phyloP scores from a whole-genome alignment of 2,888 invertebrate species.

The Ormyrus thymus region DNA sequence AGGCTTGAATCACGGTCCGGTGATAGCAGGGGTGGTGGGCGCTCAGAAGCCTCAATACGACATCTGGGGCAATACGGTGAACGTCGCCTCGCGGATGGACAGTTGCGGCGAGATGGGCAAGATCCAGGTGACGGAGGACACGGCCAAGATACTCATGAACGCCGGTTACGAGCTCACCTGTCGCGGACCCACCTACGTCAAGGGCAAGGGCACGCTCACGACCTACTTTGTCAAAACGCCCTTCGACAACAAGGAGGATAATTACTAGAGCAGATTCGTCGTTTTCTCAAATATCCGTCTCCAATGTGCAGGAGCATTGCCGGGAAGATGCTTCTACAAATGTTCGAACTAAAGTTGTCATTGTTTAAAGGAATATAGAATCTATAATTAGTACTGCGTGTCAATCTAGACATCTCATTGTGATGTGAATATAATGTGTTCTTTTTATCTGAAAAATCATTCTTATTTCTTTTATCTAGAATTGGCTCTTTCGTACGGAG shows the following conservation, averaged over 20 bases:
- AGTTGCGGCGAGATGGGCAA: slow-evolving; percentile 93
- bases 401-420: not conserved
- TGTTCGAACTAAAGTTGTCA: not conserved
- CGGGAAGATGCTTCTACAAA: too few relatives aligned
- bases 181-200: slow-evolving; percentile 94
- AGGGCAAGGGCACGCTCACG: slow-evolving; percentile 93
- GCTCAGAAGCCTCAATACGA: slow-evolving; percentile 99
- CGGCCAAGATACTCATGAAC: slow-evolving; percentile 87
- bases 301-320: not conserved
- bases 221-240: slow-evolving; percentile 95
- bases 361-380: not conserved
- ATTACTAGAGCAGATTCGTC: slow-evolving; percentile 10
- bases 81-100: slow-evolving; percentile 98
- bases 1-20: slow-evolving; percentile 93
- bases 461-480: too few relatives aligned
- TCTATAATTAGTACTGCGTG: not conserved
- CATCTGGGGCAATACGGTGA: slow-evolving; percentile 99
- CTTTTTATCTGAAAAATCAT: too few relatives aligned
- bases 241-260: slow-evolving; percentile 76
- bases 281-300: not conserved
- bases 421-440: too few relatives aligned
- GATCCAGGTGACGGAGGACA: slow-evolving; percentile 90
- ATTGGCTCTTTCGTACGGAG: too few relatives aligned
- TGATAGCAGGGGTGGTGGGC: slow-evolving; percentile 97
- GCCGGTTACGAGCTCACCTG: slow-evolving; percentile 93